Base-by-base conservation (phyloP, 2,113 vertebrate species). In the Labrus mixtus region DNA sequence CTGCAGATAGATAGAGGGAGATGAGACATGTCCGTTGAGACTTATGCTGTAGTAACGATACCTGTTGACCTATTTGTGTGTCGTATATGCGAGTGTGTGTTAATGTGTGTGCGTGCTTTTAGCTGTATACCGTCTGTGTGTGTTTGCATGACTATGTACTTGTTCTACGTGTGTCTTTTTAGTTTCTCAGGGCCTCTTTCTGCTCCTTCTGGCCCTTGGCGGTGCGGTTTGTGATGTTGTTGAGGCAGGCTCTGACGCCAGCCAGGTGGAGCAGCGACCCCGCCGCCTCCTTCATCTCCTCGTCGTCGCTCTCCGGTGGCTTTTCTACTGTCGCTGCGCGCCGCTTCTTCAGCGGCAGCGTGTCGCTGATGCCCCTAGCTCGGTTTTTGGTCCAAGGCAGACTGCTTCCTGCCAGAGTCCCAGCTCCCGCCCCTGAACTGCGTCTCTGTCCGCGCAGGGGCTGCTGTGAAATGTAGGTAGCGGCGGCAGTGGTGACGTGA, bases 191-290 rank as follows among this genome's bases (percentile, higher is more conserved):
- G 92, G 96, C 87, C 72, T 95, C 95, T 91, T 98, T 98, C 94
- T 97, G 98, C 93, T 99, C 98, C 94, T 98, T 98, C 94, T 99
- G 97, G 92, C 96, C 98, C 94, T 99, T 99, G 89, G 97, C 97
- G 93, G 97, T 97, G 96, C 98, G 96, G 96, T 99, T 99, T 94
- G 97, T 99, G 96, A 99, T 99, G 96, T 99, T 99, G 90, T 99
- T 98, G 95, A 99, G 96, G 95, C 98, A 99, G 92, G 97, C 98
- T 63, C 97, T 93, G 68, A 99, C 97, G 73, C 98, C 98, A 2
- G 98, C 98, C 91, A 99, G 94, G 94, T 99, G 98, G 90, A 99
- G 95, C 84, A 99, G 96, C 0, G 97, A 99, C 39, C 98, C 98
- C 2, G 98, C 98, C 1, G 98, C 98, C 95, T 99, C 98, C 89